Evolutionary conservation across 2,888 invertebrate species (phyloP), one percentile per base, ranked within the genome.

Genomic region (Mechanitis mazaeus): DNA sequence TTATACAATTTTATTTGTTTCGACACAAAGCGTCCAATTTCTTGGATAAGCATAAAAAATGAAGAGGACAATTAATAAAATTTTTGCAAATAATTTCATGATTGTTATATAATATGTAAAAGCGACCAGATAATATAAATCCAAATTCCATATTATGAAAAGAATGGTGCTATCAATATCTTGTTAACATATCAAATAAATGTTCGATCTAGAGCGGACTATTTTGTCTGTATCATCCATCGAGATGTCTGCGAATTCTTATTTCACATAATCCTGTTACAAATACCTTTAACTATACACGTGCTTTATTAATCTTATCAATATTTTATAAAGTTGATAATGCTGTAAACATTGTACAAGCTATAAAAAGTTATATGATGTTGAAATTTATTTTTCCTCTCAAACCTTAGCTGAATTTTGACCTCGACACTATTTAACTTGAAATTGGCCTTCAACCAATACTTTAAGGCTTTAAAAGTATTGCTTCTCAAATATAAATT

Each of bases 211-310:
- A 20, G 59, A 42, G 33, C 59, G 33, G 45, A 56, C 59, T 59
- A 65, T 56, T 46, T 38, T 54, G 20, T 55, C 60, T 64, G 66
- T 62, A 62, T 64, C 76, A 80, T 80, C 72, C 73, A 80, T 80
- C 80, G 79, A 74, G 73, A 70, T 70, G 71, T 71, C 68, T 70
- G 72, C 72, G 77, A 35, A 76, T 75, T 75, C 75, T 72, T 69
- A 50, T 69, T 74, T 72, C 71, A 66, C 69, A 67, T 69, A 69
- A 64, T 68, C 68, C 67, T 2, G 3, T 2, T 1, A 6, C 35
- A 35, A 2, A 35, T 35, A 35, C 2, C 61, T 38, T 57, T 42
- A 20, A 35, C 45, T n/a, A 33, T 45, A 42, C 31, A 20, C 54
- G 57, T n/a, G 35, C 57, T 31, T 46, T 45, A 55, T 45, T 45